Base-by-base conservation (phyloP, 2,113 vertebrate genomes). In the Anhinga anhinga region DNA sequence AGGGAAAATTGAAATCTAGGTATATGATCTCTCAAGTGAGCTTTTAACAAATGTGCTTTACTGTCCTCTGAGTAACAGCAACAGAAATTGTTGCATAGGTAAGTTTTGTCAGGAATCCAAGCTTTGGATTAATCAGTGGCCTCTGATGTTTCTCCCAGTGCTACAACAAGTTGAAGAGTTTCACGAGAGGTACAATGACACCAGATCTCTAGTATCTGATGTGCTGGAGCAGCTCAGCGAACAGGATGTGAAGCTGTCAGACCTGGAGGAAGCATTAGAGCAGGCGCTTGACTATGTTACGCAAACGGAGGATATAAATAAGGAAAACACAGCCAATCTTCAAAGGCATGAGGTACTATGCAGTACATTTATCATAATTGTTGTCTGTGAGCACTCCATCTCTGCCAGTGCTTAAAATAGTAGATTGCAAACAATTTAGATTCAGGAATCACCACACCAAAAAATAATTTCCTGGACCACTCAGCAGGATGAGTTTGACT, bases 261-360 rank as follows among this genome's bases (percentile, higher is more conserved):
- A 99, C 11, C 95, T 99, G 72, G 96, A 98, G 94, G 96, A 91
- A 27, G 98, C 98, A 40, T 97, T 99, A 52, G 93, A 97, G n/a
- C 96, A 98, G 66, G 98, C 99, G 2, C 92, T 97, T 27, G 77
- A 80, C 91, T 94, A 93, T 4, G 67, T 99, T 67, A 95, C 92
- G 72, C 97, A 99, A 94, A 96, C 98, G 0, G 97, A 98, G 80
- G 96, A 98, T 80, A 98, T 94, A 96, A 99, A 99, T 95, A 97
- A 96, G 81, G 98, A 98, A 97, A 99, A 97, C 49, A 52, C 89
- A 77, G 96, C 97, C 89, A 98, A 94, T 92, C 98, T 98, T 67
- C 98, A 98, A 82, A 98, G 97, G 65, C 98, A 83, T 30, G 96
- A 99, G 99, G 99, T 99, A 98, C n/a, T 26, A 29, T 52, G 29